Conservation (phyloP, 2,113 vertebrate genomes). For the Antigone vipio region DNA sequence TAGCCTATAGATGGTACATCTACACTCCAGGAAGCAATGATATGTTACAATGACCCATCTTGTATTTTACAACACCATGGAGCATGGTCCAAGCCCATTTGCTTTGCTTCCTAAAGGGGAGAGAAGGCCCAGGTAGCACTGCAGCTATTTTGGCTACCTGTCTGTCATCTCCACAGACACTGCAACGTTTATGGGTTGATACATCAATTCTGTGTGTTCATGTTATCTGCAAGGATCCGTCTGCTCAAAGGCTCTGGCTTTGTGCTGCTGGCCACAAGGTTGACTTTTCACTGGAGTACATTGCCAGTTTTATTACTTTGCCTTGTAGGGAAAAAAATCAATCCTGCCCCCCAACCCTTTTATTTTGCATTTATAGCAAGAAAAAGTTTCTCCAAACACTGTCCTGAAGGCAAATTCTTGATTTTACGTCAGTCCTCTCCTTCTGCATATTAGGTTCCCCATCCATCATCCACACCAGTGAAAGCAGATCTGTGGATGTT, state of each 20-base stretch:
- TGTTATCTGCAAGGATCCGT: neutral
- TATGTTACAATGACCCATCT: rapidly evolving
- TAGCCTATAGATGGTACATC: no score
- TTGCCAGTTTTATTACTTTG: neutral
- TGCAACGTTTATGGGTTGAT: no score
- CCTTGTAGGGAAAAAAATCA: neutral
- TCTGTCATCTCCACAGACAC: neutral
- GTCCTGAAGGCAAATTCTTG: neutral
- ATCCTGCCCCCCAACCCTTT: neutral
- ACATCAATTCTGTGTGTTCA: neutral
- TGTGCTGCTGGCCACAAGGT: neutral
- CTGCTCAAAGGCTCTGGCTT: neutral
- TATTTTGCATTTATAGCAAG: neutral
- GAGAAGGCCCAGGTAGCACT: neutral
- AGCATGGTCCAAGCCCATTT: neutral
- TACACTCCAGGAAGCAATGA: neutral
- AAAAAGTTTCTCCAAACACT: neutral
- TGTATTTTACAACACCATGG: neutral
- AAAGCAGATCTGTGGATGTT: neutral
- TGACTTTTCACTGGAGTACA: neutral
- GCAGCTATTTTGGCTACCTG: neutral
- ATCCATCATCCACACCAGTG: neutral
- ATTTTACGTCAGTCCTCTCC: neutral
- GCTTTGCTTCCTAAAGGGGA: rapidly evolving
- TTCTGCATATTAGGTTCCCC: rapidly evolving